phyloP scores from a whole-genome alignment of 2,113 vertebrate genomes.

The Labrus mixtus region DNA sequence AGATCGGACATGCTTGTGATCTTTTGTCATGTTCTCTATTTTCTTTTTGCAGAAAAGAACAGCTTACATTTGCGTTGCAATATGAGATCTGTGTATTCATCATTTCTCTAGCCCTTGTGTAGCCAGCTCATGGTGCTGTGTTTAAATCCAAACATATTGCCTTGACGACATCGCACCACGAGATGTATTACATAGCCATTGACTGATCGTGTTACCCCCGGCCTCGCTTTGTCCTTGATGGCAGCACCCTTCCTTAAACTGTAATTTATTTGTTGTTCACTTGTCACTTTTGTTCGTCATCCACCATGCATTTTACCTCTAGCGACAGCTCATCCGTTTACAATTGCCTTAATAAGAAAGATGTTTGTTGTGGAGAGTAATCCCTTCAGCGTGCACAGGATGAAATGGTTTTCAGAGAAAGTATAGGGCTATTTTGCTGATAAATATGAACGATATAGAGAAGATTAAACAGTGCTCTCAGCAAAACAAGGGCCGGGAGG shows the following conservation, averaged over 20 bases:
- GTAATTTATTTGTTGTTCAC: constrained; percentile 70
- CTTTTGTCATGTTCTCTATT: constrained; percentile 34
- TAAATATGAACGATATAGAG: constrained; percentile 49
- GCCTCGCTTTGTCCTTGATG: constrained; percentile 69
- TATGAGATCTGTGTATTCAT: constrained; percentile 43
- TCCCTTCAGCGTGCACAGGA: constrained; percentile 41
- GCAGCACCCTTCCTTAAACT: constrained; percentile 59
- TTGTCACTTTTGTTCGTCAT: constrained; percentile 63
- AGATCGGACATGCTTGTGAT: constrained; percentile 11
- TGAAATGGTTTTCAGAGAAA: constrained; percentile 48
- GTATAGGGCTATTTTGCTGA: constrained; percentile 42
- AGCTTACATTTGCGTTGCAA: constrained; percentile 43
- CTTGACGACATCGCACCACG: constrained; percentile 47
- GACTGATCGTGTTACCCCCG: constrained; percentile 40
- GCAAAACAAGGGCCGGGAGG: constrained; percentile 1
- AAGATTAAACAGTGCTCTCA: constrained; percentile 32
- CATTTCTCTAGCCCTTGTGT: constrained; percentile 23
- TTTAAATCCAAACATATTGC: constrained; percentile 57
- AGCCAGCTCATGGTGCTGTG: constrained; percentile 28
- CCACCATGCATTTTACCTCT: constrained; percentile 48
- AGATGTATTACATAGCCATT: constrained; percentile 51
- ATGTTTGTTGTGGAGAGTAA: constrained; percentile 56
- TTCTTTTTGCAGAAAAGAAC: constrained; percentile 9
- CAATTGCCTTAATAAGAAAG: constrained; percentile 65
- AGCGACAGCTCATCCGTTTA: constrained; percentile 62